Conservation (phyloP, 2,113 vertebrate species). For the Hippocampus barbouri region DNA sequence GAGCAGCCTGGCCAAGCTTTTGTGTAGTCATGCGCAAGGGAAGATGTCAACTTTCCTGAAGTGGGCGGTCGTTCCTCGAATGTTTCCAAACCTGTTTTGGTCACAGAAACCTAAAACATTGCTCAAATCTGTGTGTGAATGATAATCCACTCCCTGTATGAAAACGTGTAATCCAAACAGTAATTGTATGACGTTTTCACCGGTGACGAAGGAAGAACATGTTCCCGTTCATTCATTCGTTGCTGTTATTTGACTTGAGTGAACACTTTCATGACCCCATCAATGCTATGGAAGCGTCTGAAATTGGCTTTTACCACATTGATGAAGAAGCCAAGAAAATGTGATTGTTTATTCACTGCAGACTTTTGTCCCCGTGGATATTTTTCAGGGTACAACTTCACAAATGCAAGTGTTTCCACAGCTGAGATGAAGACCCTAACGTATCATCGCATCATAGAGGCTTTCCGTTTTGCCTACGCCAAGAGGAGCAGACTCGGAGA, state of each 20-base stretch:
- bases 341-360: conserved; percentile 9
- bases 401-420: conserved; percentile 75
- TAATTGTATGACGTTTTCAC: conserved; percentile 2
- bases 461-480: conserved; percentile 93
- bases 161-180: not conserved
- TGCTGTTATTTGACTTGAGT: not conserved
- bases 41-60: conserved; percentile 47
- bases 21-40: conserved; percentile 41
- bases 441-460: conserved; percentile 91
- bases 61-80: conserved; percentile 37
- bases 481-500: conserved; percentile 91
- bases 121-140: conserved; percentile 32
- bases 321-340: conserved; percentile 15
- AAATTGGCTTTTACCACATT: conserved; percentile 16
- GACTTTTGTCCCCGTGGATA: conserved; percentile 24
- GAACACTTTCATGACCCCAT: conserved; percentile 15
- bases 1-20: conserved; percentile 42
- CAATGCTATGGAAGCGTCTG: not conserved
- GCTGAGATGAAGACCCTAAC: conserved; percentile 80
- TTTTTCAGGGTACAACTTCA: conserved; percentile 86
- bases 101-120: conserved; percentile 24
- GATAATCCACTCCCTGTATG: conserved; percentile 29
- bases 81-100: conserved; percentile 12
- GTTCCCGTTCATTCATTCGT: not conserved
- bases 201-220: not conserved